Evolutionary conservation across 2,797 vertebrate species (phyloP).

Genomic region (Momotus momota): DNA sequence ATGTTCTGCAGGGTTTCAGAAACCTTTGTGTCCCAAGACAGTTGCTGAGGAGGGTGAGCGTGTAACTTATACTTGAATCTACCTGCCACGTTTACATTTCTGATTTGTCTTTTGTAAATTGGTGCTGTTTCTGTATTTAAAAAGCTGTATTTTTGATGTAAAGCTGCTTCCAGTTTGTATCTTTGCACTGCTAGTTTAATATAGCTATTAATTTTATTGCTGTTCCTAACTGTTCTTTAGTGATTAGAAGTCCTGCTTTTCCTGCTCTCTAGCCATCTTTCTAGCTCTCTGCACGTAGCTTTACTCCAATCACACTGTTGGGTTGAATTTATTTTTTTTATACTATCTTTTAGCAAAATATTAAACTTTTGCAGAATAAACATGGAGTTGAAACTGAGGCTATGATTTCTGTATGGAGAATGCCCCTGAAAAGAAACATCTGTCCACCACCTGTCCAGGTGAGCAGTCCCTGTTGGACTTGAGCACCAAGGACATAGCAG

Average conservation of each 20-base stretch:
- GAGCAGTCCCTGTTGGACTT: neutral
- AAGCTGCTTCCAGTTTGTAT: conserved; percentile 81
- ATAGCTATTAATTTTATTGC: conserved; percentile 79
- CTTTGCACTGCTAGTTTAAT: conserved; percentile 83
- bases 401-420: neutral
- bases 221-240: conserved; percentile 62
- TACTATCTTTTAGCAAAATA: conserved; percentile 69
- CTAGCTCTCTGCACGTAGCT: conserved; percentile 61
- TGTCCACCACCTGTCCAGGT: rapidly evolving
- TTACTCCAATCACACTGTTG: conserved; percentile 64
- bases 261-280: conserved; percentile 46
- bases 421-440: neutral
- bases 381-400: neutral
- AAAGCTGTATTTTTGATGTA: conserved; percentile 75
- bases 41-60: conserved; percentile 57
- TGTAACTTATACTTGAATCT: conserved; percentile 86
- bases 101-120: conserved; percentile 77
- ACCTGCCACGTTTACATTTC: conserved; percentile 83
- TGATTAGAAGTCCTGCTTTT: conserved; percentile 53
- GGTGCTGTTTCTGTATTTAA: conserved; percentile 83
- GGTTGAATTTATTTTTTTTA: conserved; percentile 30
- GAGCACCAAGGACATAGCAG: neutral
- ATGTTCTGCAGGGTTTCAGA: conserved; percentile 69
- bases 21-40: conserved; percentile 71
- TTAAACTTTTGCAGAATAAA: conserved; percentile 74